Base-by-base conservation (phyloP, 2,113 vertebrate genomes). In the Pachycephala philippinensis region DNA sequence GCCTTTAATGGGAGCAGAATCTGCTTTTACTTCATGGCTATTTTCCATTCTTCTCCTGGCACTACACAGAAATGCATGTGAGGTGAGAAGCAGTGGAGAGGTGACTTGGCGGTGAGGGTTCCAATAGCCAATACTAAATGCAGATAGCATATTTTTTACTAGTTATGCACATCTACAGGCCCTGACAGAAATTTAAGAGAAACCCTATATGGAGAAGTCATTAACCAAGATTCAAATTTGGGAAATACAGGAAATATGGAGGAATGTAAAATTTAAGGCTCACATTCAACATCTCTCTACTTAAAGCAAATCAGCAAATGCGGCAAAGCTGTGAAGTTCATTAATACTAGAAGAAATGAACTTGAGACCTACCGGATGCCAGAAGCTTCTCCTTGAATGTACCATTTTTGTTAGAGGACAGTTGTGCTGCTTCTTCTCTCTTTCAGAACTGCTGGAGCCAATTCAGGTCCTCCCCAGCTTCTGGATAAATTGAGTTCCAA, bases 1-100 rank as follows among this genome's bases (percentile, higher is more conserved):
- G 89, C 86, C 83, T 89, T 90, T 94, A 95, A 92, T 92, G 80
- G 86, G 49, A 92, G 72, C 57, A 94, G 89, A 91, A 94, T 95
- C 74, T 89, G 59, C 89, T 96, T 95, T 95, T 91, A 87, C 70
- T 92, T 92, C 84, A 70, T 87, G 84, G 84, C 76, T 91, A 54
- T 93, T 96, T 95, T 95, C 95, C 91, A 79, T 76, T 89, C 77
- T 71, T 87, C 63, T 88, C 47, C 85, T 94, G 78, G 84, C 84
- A 93, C 66, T 83, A 50, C 65, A 68, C 37, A 84, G 84, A 95
- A 87, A 95, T 2, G 35, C 77, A 44, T 21, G 77, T 81, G 90
- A 95, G 87, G 76, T 86, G 89, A 87, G 89, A 66, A 21, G 5
- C 13, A 1, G 84, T 20, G 5, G 90, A 42, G 56, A 88, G 83